These are phyloP conservation scores for Mechanitis messenoides DNA, from an alignment of 2,888 invertebrate genomes.

Conservation along the genomic window DNA sequence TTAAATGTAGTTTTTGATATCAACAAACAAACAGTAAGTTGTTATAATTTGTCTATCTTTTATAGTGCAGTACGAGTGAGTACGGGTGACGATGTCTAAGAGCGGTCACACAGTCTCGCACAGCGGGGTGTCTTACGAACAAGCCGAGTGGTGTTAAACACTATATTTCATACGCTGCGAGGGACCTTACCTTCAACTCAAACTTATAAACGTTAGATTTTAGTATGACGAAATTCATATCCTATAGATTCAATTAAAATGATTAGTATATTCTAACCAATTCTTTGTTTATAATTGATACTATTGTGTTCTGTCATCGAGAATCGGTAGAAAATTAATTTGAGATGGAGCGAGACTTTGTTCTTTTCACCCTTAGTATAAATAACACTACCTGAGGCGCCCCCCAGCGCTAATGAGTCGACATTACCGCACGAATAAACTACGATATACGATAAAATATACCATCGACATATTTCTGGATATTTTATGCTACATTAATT, in stretches of 20 bases:
- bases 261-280: too few relatives aligned
- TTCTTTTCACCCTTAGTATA: conserved; percentile 54
- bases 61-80: conserved; percentile 6
- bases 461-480: conserved; percentile 27
- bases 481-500: conserved; percentile 21
- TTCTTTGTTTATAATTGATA: not conserved
- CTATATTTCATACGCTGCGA: conserved; percentile 67
- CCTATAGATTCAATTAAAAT: too few relatives aligned
- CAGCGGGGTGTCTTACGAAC: conserved; percentile 54
- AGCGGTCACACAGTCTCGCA: conserved; percentile 31
- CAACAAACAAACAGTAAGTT: too few relatives aligned
- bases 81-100: conserved; percentile 32
- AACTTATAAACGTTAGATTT: conserved; percentile 54
- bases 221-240: conserved; percentile 32
- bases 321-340: conserved; percentile 53
- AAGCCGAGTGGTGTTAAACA: conserved; percentile 69
- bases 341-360: conserved; percentile 51
- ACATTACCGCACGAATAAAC: conserved; percentile 36
- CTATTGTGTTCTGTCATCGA: conserved; percentile 28
- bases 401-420: conserved; percentile 62
- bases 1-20: too few relatives aligned
- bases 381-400: conserved; percentile 63
- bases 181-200: conserved; percentile 55
- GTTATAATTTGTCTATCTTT: not conserved
- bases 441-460: conserved; percentile 25